Percentiles rank a stretch among this genome's conserved stretches.
Evolutionary conservation across 2,113 vertebrate species (phyloP).

Genomic region (Struthidea cinerea): DNA sequence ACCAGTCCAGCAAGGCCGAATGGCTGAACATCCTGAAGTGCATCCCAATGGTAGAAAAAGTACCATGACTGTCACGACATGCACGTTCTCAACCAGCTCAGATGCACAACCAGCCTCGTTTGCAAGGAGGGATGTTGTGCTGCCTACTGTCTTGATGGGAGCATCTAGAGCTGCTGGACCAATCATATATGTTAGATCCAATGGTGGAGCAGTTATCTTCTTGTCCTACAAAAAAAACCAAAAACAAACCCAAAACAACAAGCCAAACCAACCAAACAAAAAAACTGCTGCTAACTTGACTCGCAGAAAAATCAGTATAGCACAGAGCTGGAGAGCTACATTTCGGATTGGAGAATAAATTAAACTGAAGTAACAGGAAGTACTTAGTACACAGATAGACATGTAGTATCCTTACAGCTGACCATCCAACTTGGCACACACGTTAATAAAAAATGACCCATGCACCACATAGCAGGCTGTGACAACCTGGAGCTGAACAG

Average conservation of each 20-base stretch:
- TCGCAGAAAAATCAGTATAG: background rate
- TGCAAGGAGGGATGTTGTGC: background rate
- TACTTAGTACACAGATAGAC: background rate
- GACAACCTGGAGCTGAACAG: background rate
- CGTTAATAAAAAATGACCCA: background rate
- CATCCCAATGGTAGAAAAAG: constrained; percentile 61
- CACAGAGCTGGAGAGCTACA: background rate
- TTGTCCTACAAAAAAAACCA: background rate
- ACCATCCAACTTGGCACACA: background rate
- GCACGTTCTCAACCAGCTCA: background rate
- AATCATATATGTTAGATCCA: background rate
- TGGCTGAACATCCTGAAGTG: constrained; percentile 63
- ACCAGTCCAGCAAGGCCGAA: constrained; percentile 55
- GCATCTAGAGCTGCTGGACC: constrained; percentile 32
- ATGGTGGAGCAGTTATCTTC: background rate
- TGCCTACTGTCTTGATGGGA: constrained; percentile 8
- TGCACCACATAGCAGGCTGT: background rate
- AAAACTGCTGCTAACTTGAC: background rate
- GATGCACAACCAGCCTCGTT: background rate
- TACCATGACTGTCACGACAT: constrained; percentile 31
- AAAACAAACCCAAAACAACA: background rate
- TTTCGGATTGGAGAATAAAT: constrained; percentile 39
- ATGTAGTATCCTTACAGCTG: background rate
- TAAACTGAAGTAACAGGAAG: constrained; percentile 11
- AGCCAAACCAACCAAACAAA: background rate